Evolutionary conservation across 2,888 invertebrate species (phyloP).

Genomic region (Eustalomyia histrio): DNA sequence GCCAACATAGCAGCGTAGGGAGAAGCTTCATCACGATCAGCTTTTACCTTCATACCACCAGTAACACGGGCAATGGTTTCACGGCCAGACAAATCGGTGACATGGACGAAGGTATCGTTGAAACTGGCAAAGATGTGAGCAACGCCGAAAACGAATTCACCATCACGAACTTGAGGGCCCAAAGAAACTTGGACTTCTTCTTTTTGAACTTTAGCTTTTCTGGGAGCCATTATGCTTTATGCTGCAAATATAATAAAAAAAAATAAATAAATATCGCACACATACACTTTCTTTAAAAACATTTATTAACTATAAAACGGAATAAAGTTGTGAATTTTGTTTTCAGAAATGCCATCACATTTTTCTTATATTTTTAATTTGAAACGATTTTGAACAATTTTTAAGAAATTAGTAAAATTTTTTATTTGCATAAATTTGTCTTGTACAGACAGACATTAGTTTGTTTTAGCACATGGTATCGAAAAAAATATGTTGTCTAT

Average conservation of each 20-base stretch:
- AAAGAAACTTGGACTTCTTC: slow-evolving; percentile 98
- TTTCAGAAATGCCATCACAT: no score
- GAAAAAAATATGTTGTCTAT: no score
- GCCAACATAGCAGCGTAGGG: slow-evolving; percentile 99
- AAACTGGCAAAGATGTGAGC: slow-evolving; percentile 99
- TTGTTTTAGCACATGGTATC: no score
- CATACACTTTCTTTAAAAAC: neutral
- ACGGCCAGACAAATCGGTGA: slow-evolving; percentile 98
- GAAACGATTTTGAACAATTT: no score
- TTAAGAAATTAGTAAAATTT: no score
- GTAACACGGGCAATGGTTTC: slow-evolving; percentile 97
- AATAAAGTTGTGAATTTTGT: no score
- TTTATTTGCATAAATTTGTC: no score
- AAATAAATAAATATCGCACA: slow-evolving; percentile 8
- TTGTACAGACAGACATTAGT: no score
- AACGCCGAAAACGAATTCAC: slow-evolving; percentile 98
- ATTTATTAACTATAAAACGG: no score
- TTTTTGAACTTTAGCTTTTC: slow-evolving; percentile 97
- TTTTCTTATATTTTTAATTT: no score
- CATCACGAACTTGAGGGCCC: slow-evolving; percentile 97
- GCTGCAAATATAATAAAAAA: slow-evolving; percentile 55
- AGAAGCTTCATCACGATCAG: slow-evolving; percentile 99
- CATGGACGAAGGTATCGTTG: slow-evolving; percentile 99
- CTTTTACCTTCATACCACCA: slow-evolving; percentile 99
- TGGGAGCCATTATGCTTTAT: slow-evolving; percentile 90